Evolutionary conservation across 1,140 invertebrate genomes (phyloP).

Genomic region (Lanistes nyassanus): DNA sequence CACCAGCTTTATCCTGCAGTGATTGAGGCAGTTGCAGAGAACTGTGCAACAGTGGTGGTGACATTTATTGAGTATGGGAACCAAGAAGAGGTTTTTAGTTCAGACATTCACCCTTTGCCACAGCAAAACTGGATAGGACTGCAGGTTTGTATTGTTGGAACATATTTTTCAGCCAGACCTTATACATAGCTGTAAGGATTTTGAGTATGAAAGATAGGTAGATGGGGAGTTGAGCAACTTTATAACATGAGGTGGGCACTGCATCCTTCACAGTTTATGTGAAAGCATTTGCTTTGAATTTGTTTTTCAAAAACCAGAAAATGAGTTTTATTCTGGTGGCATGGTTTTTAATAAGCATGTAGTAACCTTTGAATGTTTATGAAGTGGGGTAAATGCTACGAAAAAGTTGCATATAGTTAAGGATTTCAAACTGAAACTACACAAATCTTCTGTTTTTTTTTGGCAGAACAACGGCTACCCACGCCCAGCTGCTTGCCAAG

Average conservation of each 20-base stretch:
- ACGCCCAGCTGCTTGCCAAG: neutral
- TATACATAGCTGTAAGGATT: neutral
- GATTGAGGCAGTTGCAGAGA: conserved; percentile 80
- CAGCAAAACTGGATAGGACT: conserved; percentile 38
- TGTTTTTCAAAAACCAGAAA: neutral
- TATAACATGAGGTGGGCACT: neutral
- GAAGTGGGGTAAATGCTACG: neutral
- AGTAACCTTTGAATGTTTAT: neutral
- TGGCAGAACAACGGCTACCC: conserved; percentile 18
- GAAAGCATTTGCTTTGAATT: neutral
- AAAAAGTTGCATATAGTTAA: neutral
- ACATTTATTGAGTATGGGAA: conserved; percentile 88
- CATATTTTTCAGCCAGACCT: neutral
- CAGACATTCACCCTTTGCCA: conserved; percentile 51
- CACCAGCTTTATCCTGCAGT: conserved; percentile 86
- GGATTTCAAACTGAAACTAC: neutral
- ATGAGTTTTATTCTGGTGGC: neutral
- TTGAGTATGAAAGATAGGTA: neutral
- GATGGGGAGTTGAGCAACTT: neutral
- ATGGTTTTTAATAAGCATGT: neutral
- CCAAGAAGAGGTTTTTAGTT: conserved; percentile 83
- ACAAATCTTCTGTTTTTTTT: neutral
- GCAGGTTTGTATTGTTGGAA: neutral
- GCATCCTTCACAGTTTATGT: conserved; percentile 2
- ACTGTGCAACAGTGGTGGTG: conserved; percentile 79